Evolutionary conservation across 1,140 invertebrate genomes (phyloP).

Genomic region (Heliothis virescens): DNA sequence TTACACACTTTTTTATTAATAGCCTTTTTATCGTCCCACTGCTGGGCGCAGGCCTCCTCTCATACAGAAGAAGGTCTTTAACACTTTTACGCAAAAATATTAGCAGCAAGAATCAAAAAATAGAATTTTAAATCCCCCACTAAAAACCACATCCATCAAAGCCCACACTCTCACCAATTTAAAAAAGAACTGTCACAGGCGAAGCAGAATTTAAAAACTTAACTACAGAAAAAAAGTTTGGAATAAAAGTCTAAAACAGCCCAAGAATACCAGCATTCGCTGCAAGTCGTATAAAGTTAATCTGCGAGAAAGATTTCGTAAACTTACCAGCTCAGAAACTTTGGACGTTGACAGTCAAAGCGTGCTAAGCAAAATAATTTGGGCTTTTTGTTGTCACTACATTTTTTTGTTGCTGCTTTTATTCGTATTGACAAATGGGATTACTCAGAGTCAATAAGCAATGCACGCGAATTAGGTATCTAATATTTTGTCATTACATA

Average conservation of each 20-base stretch:
- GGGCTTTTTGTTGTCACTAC: background rate
- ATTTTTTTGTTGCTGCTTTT: background rate
- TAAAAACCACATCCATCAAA: background rate
- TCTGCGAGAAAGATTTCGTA: slow-evolving; percentile 10
- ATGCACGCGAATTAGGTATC: too few relatives aligned
- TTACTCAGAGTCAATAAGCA: too few relatives aligned
- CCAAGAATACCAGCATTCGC: slow-evolving; percentile 10
- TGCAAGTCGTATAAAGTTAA: slow-evolving; percentile 37
- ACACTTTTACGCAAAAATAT: too few relatives aligned
- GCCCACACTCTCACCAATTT: background rate
- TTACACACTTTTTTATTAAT: too few relatives aligned
- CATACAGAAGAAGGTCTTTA: too few relatives aligned
- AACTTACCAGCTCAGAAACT: too few relatives aligned
- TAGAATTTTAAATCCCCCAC: too few relatives aligned
- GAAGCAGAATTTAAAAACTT: slow-evolving; percentile 11
- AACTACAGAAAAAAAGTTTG: background rate
- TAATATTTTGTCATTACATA: too few relatives aligned
- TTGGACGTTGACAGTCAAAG: background rate
- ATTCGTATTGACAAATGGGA: too few relatives aligned
- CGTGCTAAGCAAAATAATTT: slow-evolving; percentile 13
- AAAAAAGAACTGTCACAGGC: background rate
- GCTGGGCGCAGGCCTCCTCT: too few relatives aligned
- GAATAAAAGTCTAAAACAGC: slow-evolving; percentile 22
- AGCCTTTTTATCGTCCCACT: too few relatives aligned
- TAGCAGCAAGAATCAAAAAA: too few relatives aligned